phyloP scores from a whole-genome alignment of 2,113 vertebrate species.

The Nansenia antarctica region DNA sequence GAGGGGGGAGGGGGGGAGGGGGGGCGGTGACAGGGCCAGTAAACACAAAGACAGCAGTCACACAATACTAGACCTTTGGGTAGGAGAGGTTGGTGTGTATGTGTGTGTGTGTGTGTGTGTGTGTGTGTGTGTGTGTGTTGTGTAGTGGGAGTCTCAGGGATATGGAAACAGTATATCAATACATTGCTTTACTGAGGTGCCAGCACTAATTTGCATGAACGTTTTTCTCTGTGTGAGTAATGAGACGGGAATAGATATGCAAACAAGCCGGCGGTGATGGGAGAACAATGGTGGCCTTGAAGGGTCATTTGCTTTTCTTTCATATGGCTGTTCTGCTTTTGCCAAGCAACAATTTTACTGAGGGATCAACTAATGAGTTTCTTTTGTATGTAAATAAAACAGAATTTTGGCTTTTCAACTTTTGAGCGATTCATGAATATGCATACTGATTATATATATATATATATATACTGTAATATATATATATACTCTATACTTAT shows the following conservation, averaged over 20 bases:
- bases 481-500: too few relatives aligned
- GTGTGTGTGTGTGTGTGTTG: constrained; percentile 10
- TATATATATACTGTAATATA: too few relatives aligned
- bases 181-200: constrained; percentile 58
- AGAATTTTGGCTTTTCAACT: constrained; percentile 3
- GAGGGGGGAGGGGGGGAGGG: constrained; percentile 21
- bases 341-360: constrained; percentile 21
- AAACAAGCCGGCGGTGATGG: constrained; percentile 55
- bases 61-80: constrained; percentile 35
- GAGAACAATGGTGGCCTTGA: constrained; percentile 57
- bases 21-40: constrained; percentile 40
- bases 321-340: constrained; percentile 20
- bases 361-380: constrained; percentile 26
- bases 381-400: constrained; percentile 21
- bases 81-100: constrained; percentile 9
- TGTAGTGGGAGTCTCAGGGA: constrained; percentile 3
- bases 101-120: constrained; percentile 24
- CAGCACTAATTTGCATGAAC: constrained; percentile 65
- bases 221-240: constrained; percentile 42
- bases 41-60: constrained; percentile 45
- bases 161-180: constrained; percentile 63
- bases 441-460: background rate
- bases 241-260: constrained; percentile 63
- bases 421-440: background rate
- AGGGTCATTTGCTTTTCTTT: constrained; percentile 45